These are phyloP conservation scores for Odobenus rosmarus DNA, from an alignment of 2,113 vertebrate species.

Conservation along the genomic window DNA sequence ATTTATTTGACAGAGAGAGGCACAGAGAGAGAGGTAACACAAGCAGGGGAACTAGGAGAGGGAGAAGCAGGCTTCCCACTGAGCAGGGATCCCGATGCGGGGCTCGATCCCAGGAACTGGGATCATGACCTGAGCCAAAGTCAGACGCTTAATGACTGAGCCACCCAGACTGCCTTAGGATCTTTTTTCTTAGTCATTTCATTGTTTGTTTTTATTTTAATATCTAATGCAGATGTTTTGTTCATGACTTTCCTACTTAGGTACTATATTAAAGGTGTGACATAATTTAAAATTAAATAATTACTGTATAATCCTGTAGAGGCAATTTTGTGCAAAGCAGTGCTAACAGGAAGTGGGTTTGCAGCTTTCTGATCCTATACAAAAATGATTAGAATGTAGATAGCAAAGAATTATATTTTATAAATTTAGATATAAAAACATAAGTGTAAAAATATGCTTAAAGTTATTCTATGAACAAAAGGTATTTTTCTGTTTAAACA, in stretches of 20 bases:
- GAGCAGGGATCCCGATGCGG: no score
- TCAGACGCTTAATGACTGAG: no score
- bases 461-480: conserved; percentile 38
- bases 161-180: no score
- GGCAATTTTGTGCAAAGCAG: neutral
- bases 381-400: conserved; percentile 15
- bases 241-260: neutral
- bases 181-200: neutral
- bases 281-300: neutral
- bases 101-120: no score
- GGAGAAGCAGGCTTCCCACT: no score
- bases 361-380: neutral
- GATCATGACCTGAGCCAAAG: no score
- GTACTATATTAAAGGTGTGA: neutral
- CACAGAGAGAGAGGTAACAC: no score
- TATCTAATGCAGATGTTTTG: neutral
- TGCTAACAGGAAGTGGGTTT: neutral
- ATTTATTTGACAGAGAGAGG: no score
- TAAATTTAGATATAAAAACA: conserved; percentile 33
- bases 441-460: conserved; percentile 30
- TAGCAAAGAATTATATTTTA: conserved; percentile 41
- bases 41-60: no score
- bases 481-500: conserved; percentile 43
- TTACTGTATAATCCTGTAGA: neutral
- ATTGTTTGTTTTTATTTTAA: conserved; percentile 52